Base-by-base conservation (phyloP, 2,888 invertebrate genomes). In the Mythimna loreyi region DNA sequence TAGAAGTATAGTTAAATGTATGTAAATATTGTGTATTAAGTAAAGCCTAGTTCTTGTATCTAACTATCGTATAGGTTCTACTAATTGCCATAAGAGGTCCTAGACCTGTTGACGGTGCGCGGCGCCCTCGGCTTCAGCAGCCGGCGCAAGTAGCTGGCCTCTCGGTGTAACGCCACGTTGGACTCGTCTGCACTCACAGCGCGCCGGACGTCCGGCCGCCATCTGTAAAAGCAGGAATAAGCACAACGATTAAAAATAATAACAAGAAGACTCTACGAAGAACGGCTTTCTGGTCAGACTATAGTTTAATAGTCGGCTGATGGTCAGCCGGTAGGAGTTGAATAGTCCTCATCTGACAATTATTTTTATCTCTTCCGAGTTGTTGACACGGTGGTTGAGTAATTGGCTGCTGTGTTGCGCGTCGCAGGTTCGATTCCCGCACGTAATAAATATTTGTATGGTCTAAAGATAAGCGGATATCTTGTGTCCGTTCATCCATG, bases 111-210 rank as follows among this genome's bases (percentile, higher is more conserved):
- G 47, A 94, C 85, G 6, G 91, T 93, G 36, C 92, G 89, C 28
- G 90, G 88, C 0, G 90, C 82, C 25, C 89, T 87, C 16, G 91
- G 91, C 11, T 88, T 87, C 21, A 94, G 82, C 62, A 92, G 70
- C 7, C 93, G 83, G 5, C 93, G 87, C 50, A 94, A 78, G 36
- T 92, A 75, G 73, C 93, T 93, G 13, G 91, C 93, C 72, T 94
- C 93, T 16, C 92, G 89, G 25, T 90, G 91, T 25, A 93, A 82
- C 2, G 90, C 87, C 19, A 87, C 85, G 75, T 91, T 92, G 1
- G 93, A 89, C 30, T 92, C 94, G 71, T 94, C 94, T 2, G 92
- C 95, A 67, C 95, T 95, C 21, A 94, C 91, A 9, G 94, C 91
- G 16, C 95, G 92, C 2, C 95, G 89, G 23, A 95, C 90, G 47